Conservation (phyloP, 2,113 vertebrate species). For the Diadophis punctatus region DNA sequence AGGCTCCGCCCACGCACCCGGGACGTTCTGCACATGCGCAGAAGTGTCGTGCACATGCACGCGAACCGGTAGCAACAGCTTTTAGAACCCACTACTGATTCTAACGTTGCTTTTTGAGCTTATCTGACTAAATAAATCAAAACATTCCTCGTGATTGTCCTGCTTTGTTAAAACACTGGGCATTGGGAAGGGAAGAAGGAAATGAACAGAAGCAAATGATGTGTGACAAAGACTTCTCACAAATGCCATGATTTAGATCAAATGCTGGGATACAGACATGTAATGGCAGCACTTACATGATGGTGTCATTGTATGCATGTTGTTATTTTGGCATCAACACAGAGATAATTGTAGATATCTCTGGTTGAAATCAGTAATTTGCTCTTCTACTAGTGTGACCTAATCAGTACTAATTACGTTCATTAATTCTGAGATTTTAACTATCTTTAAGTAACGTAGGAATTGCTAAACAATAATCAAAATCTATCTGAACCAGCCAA, state of each 20-base stretch:
- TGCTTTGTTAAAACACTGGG: neutral
- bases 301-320: neutral
- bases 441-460: neutral
- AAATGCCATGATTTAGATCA: neutral
- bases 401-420: neutral
- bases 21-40: no score
- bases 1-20: no score
- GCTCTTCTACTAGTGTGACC: neutral
- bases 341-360: neutral
- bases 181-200: neutral
- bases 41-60: no score
- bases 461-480: neutral
- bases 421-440: neutral
- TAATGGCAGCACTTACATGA: neutral
- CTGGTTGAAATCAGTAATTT: neutral
- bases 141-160: neutral
- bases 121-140: neutral
- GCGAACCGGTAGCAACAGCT: no score
- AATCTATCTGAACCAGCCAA: neutral
- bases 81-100: no score
- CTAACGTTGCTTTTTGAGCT: neutral
- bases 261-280: neutral
- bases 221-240: neutral
- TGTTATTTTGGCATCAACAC: neutral
- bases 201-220: neutral